Conservation (phyloP, 2,888 invertebrate genomes). For the Arrhopalites spinosus region DNA sequence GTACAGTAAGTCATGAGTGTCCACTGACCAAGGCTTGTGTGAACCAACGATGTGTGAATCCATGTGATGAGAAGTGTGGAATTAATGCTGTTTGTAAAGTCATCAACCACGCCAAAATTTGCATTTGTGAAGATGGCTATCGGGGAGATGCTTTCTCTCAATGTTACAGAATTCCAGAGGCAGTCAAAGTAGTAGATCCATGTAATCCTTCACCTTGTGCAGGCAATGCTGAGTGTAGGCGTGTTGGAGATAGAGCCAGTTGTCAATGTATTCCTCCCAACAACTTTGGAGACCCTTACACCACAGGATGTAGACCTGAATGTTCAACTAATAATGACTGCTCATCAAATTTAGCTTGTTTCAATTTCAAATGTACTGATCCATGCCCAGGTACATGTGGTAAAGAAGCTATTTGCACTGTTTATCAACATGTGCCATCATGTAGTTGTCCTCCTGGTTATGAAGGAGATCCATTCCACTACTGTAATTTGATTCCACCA, state of each 20-base stretch:
- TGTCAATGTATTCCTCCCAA: constrained; percentile 86
- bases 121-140: constrained; percentile 68
- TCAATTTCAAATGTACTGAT: constrained; percentile 77
- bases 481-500: constrained; percentile 39
- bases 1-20: constrained; percentile 79
- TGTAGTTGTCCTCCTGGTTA: constrained; percentile 67
- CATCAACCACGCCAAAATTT: constrained; percentile 74
- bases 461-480: constrained; percentile 52
- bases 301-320: constrained; percentile 78
- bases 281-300: constrained; percentile 80
- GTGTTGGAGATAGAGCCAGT: constrained; percentile 61
- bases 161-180: constrained; percentile 41
- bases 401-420: constrained; percentile 77
- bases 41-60: constrained; percentile 72
- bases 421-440: constrained; percentile 72
- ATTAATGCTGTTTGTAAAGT: constrained; percentile 78
- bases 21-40: constrained; percentile 81
- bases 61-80: constrained; percentile 72
- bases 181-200: constrained; percentile 55
- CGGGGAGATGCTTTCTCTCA: constrained; percentile 66
- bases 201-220: constrained; percentile 63
- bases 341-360: constrained; percentile 72
- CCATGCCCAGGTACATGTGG: constrained; percentile 80
- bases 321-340: constrained; percentile 65
- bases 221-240: constrained; percentile 40